phyloP scores from a whole-genome alignment of 2,797 vertebrate species.

The Linurgus olivaceus region DNA sequence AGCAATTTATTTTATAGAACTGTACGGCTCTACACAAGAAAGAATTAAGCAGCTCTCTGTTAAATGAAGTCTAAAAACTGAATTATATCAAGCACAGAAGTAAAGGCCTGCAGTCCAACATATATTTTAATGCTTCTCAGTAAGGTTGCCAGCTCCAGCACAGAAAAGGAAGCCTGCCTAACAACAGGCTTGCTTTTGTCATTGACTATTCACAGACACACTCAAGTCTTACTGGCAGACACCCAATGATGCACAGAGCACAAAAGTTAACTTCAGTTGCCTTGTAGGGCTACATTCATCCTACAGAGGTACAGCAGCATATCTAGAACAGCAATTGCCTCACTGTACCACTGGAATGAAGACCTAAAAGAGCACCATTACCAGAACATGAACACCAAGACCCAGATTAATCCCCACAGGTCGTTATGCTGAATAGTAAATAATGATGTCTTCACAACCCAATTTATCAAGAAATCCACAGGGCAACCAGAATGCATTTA shows the following conservation, averaged over 20 bases:
- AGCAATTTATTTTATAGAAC: neutral
- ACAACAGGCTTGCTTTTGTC: constrained; percentile 2
- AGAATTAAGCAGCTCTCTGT: neutral
- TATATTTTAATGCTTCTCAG: neutral
- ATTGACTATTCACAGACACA: neutral
- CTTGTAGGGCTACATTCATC: neutral
- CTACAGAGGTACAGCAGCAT: neutral
- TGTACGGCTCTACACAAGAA: neutral
- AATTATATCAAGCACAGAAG: neutral
- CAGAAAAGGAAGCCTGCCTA: neutral
- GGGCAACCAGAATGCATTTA: neutral
- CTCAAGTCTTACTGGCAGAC: neutral
- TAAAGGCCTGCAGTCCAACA: neutral
- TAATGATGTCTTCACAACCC: neutral
- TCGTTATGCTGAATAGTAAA: neutral
- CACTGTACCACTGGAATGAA: neutral
- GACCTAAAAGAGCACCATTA: neutral
- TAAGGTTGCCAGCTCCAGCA: neutral
- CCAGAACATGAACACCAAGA: neutral
- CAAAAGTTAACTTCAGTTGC: neutral
- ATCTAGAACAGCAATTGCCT: neutral
- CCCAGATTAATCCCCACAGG: neutral
- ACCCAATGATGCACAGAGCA: neutral
- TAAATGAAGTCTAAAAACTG: neutral
- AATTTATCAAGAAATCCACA: neutral